phyloP scores from a whole-genome alignment of 2,888 invertebrate species.

The Cistogaster globosa region DNA sequence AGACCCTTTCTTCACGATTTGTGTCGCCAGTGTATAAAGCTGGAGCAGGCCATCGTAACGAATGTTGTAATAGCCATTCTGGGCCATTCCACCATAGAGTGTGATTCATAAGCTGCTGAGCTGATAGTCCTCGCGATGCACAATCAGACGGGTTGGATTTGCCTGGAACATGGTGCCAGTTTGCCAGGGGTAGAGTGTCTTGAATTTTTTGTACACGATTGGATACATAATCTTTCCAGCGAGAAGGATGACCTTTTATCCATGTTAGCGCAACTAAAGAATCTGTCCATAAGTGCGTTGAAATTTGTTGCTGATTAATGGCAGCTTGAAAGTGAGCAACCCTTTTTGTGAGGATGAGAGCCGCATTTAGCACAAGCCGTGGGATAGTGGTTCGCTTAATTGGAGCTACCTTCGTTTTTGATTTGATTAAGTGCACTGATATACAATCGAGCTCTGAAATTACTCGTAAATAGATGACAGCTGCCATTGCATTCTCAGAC shows the following conservation, averaged over 20 bases:
- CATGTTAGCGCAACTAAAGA: constrained; percentile 31
- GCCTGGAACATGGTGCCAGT: constrained; percentile 18
- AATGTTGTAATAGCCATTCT: constrained; percentile 34
- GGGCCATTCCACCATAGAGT: constrained; percentile 52
- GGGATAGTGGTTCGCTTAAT: constrained; percentile 19
- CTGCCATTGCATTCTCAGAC: constrained; percentile 38
- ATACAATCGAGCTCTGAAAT: constrained; percentile 19
- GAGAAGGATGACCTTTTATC: constrained; percentile 36
- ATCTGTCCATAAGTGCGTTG: constrained; percentile 18
- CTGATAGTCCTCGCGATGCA: constrained; percentile 33
- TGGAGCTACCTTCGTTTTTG: constrained; percentile 44
- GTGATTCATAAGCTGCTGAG: constrained; percentile 41
- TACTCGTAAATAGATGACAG: constrained; percentile 27
- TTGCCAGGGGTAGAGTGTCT: constrained; percentile 11
- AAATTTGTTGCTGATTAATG: constrained; percentile 11
- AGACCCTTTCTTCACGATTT: background rate
- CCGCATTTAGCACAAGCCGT: no score
- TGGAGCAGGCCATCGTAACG: constrained; percentile 36
- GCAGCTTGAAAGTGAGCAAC: constrained; percentile 28
- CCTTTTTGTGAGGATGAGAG: no score
- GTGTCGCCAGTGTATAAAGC: background rate
- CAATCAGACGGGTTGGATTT: constrained; percentile 28
- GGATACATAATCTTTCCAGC: constrained; percentile 19
- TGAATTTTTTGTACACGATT: background rate
- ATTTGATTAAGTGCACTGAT: constrained; percentile 7